These are phyloP conservation scores for Chelonoidis abingdonii DNA, from an alignment of 2,113 vertebrate genomes.

Conservation along the genomic window DNA sequence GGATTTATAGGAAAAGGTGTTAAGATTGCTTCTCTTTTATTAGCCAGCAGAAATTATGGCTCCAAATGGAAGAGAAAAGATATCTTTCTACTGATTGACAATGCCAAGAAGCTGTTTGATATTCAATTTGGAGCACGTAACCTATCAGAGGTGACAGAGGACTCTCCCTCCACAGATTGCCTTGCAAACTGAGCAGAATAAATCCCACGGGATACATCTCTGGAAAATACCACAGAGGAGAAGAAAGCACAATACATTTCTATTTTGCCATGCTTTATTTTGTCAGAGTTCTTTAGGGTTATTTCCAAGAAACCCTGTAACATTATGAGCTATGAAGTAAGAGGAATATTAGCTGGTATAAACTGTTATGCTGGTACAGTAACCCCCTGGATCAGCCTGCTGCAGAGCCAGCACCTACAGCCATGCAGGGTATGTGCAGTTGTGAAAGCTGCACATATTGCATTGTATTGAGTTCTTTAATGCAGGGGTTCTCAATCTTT, in stretches of 20 bases:
- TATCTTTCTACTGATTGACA: background rate
- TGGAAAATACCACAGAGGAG: rapidly evolving
- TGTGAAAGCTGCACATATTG: background rate
- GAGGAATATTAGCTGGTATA: slow-evolving; percentile 32
- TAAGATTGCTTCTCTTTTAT: background rate
- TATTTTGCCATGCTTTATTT: background rate
- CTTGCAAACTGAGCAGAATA: background rate
- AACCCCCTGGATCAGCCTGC: background rate
- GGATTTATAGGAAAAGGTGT: background rate
- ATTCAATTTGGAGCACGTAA: slow-evolving; percentile 20
- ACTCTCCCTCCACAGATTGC: background rate
- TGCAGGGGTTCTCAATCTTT: too few species aligned
- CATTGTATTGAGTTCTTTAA: background rate
- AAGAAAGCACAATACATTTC: background rate
- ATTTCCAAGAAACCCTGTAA: background rate
- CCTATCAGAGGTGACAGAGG: slow-evolving; percentile 17
- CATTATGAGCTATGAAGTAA: slow-evolving; percentile 19
- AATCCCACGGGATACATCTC: background rate
- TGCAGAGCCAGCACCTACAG: background rate
- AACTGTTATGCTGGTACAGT: background rate
- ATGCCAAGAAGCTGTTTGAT: slow-evolving; percentile 23
- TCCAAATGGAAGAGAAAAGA: slow-evolving; percentile 7
- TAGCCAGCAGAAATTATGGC: slow-evolving; percentile 20
- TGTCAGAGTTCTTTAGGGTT: background rate
- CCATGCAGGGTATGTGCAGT: background rate